Evolutionary conservation across 2,797 vertebrate species (phyloP), one percentile per base, ranked within the genome.

Genomic region (Chelon labrosus): DNA sequence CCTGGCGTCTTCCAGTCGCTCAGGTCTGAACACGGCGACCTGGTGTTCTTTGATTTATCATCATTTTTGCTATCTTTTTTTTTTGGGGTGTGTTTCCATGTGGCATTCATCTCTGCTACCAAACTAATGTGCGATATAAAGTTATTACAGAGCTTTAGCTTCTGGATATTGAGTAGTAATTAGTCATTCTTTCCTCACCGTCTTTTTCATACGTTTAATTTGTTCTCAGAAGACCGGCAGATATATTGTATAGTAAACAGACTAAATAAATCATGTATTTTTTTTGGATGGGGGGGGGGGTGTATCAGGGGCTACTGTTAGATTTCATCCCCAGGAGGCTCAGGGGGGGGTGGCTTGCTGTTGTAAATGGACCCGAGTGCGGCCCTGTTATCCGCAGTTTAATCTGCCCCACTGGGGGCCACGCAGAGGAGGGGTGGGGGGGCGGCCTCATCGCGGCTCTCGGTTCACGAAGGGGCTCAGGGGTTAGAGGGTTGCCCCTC

Each of bases 181-280:
- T 84, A 72, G 62, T 14, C 66, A 63, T 72, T 79, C 73, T 84
- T 77, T 77, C 71, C 64, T 87, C 75, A 60, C 35, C 49, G 38
- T 62, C 44, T 82, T 88, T 85, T 89, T 88, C 69, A 79, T 90
- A 84, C 78, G 79, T 92, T 93, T 92, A 91, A 94, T 94, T 94
- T 94, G 89, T 87, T 93, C 93, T 94, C 93, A 72, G 85, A 92
- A 90, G 93, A 92, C 84, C 59, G 61, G 60, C 83, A 77, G 85
- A 91, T 75, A 85, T 85, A 91, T 85, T 89, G 82, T 91, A 86
- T 85, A 83, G 91, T 93, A 94, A 93, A 92, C 92, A 92, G 82
- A 84, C 88, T 91, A 85, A 94, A 93, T 94, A 92, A 93, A 93
- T 93, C 89, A 92, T 93, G 89, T 84, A 3, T 63, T 64, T 71